Base-by-base conservation (phyloP, 1,140 invertebrate genomes). In the Pogonomyrmex barbatus region DNA sequence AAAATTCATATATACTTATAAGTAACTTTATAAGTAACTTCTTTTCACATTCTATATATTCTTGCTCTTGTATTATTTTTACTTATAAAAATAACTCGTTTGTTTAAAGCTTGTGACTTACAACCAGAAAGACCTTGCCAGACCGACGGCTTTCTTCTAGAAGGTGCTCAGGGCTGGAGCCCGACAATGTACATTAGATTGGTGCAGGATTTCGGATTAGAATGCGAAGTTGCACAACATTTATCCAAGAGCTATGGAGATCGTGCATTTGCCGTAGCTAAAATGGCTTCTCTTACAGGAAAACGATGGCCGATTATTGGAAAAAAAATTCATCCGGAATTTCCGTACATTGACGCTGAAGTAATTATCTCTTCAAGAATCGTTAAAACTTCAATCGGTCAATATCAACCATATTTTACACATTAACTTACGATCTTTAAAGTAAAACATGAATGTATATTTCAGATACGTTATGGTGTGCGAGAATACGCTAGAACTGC, bases 311-410 rank as follows among this genome's bases (percentile, higher is more conserved):
- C 98, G 6, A 98, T 99, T 86, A 99, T 99, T 89, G 99, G 99
- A 70, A 97, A 98, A 90, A 97, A 99, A 93, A 96, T 99, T 52
- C 99, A 99, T 95, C 98, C 98, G 17, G 99, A 99, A 95, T 99
- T 99, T 94, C 99, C 99, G 0, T 99, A 99, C 93, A 98, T 99
- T 91, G 99, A 99, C 94, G 99, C 99, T 24, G 99, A 99, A 96
- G 98, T 99, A 86, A 84, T 30, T 24, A n/a, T n/a, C 45, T 76
- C 42, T 84, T 0, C 24, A 24, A 24, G 4, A 5, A 42, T 45
- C 24, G 12, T 85, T 68, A 39, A 82, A 86, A 71, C 81, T 45
- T 73, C 9, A 30, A 60, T 30, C 9, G 9, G 45, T n/a, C n/a
- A n/a, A n/a, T n/a, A n/a, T n/a, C n/a, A n/a, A n/a, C n/a, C n/a